Percentiles rank a stretch among this genome's conserved stretches.
Evolutionary conservation across 2,113 vertebrate species (phyloP).

Genomic region (Tupaia tana): DNA sequence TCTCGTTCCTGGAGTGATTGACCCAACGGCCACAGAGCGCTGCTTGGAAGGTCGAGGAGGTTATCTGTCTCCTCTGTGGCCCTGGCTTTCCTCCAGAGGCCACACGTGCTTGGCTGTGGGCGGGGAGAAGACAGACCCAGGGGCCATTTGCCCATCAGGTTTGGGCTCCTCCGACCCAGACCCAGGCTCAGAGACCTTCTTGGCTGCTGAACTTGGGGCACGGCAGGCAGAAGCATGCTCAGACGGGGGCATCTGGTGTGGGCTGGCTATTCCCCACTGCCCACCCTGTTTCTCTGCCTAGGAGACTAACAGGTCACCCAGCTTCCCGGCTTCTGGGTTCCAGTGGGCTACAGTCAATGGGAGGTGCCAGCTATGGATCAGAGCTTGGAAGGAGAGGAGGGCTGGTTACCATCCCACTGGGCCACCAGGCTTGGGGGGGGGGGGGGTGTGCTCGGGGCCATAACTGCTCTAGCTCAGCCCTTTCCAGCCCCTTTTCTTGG

Average conservation of each 20-base stretch:
- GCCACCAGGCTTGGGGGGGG: fast-evolving
- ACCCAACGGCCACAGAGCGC: background rate
- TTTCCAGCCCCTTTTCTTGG: background rate
- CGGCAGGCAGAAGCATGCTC: background rate
- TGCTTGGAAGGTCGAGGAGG: background rate
- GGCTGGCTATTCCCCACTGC: fast-evolving
- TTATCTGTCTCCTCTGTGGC: background rate
- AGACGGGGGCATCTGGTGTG: fast-evolving
- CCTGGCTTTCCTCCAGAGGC: background rate
- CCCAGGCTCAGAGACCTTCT: background rate
- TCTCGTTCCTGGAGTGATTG: background rate
- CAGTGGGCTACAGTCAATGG: background rate
- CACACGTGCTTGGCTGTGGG: fast-evolving
- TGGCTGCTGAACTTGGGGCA: background rate
- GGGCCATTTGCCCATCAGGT: background rate
- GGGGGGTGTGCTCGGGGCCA: too few relatives aligned
- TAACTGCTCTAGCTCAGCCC: fast-evolving
- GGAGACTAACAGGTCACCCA: background rate
- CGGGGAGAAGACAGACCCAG: background rate
- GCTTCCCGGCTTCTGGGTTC: background rate
- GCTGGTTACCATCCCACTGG: background rate
- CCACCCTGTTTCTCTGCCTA: background rate
- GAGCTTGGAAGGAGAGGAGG: background rate
- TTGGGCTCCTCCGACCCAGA: too few relatives aligned
- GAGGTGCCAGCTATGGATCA: background rate